Evolutionary conservation across 1,140 invertebrate species (phyloP).

Genomic region (Drosophila burlai): DNA sequence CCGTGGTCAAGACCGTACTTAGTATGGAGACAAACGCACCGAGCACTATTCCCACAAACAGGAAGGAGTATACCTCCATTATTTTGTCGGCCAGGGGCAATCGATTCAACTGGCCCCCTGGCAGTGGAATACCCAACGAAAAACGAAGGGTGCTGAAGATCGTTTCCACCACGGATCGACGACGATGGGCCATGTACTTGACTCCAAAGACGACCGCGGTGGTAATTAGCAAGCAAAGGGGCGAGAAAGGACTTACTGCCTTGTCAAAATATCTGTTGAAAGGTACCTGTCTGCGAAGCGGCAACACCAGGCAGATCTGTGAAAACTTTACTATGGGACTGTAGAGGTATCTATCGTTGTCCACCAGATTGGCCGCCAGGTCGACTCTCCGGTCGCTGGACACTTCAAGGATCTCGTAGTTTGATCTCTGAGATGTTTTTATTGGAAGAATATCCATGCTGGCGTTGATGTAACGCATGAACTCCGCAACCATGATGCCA

Average conservation of each 20-base stretch:
- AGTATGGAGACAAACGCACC: background rate
- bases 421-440: background rate
- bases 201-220: background rate
- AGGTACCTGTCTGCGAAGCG: background rate
- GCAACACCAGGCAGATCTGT: slow-evolving; percentile 9
- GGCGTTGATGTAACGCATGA: slow-evolving; percentile 17
- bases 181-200: slow-evolving; percentile 19
- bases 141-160: background rate
- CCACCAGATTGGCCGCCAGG: slow-evolving; percentile 15
- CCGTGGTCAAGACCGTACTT: slow-evolving; percentile 15
- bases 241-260: accelerated
- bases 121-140: background rate
- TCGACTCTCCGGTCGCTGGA: background rate
- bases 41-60: background rate
- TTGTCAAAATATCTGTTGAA: background rate
- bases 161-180: background rate
- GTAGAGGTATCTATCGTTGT: background rate
- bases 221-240: accelerated
- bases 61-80: background rate
- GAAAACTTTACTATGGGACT: background rate
- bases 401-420: background rate
- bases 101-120: background rate
- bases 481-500: slow-evolving; percentile 9
- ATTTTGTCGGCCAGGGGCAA: slow-evolving; percentile 18
- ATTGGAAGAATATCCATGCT: slow-evolving; percentile 15